Conservation (phyloP, 2,888 invertebrate species). For the Sinohyriopsis cumingii region DNA sequence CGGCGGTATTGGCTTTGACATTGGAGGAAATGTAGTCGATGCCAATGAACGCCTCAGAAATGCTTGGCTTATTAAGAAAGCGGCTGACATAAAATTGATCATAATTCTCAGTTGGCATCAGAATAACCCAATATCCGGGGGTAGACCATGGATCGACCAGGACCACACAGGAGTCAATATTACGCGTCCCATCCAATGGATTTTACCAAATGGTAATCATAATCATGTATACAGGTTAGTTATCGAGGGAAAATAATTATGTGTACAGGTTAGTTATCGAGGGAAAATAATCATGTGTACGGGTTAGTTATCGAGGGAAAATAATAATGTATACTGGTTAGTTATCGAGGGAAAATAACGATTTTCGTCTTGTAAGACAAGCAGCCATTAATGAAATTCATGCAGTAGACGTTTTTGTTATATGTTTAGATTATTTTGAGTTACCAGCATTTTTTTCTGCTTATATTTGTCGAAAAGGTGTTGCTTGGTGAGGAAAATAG, state of each 20-base stretch:
- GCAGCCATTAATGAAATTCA: too few species aligned
- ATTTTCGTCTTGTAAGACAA: too few species aligned
- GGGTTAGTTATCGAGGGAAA: constrained; percentile 3
- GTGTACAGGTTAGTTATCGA: constrained; percentile 15
- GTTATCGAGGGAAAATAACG: neutral
- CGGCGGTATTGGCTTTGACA: constrained; percentile 32
- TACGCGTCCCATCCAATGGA: constrained; percentile 14
- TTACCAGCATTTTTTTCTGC: too few species aligned
- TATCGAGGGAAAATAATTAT: neutral
- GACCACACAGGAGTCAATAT: constrained; percentile 15
- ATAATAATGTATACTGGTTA: constrained; percentile 14
- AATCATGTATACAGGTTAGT: constrained; percentile 19
- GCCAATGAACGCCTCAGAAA: constrained; percentile 1
- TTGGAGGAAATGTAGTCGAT: constrained; percentile 11
- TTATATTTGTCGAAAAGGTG: too few species aligned
- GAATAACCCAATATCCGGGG: constrained; percentile 26
- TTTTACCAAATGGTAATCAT: constrained; percentile 28
- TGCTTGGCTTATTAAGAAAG: constrained; percentile 16
- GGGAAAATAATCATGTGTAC: constrained; percentile 8
- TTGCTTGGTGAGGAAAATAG: too few species aligned
- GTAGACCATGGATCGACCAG: constrained; percentile 13
- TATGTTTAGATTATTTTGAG: too few species aligned
- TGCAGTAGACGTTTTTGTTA: too few species aligned
- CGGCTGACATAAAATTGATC: constrained; percentile 18
- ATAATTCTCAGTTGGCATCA: constrained; percentile 27